Base-by-base conservation (phyloP, 2,797 vertebrate species). In the Oryzias sinensis region DNA sequence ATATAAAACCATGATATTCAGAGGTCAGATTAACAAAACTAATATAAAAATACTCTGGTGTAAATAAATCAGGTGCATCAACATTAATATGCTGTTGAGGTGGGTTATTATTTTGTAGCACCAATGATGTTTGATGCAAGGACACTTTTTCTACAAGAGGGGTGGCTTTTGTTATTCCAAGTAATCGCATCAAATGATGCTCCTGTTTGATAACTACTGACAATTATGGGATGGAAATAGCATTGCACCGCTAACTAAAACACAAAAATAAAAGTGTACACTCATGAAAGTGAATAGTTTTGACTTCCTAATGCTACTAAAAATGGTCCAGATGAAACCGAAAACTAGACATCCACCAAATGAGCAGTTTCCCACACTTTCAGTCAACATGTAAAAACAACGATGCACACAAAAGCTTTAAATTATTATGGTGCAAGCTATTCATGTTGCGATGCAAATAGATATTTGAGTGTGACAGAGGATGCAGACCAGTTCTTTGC, bases 21-120 rank as follows among this genome's bases (percentile, higher is more conserved):
- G 17, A 74, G 48, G 56, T 67, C 60, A 53, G 72, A 33, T 73
- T 25, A 59, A 78, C 71, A 79, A 83, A 75, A 70, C 42, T n/a
- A 41, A 55, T 89, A 87, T 79, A 91, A 91, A 89, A 90, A 91
- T 90, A 89, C 67, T 88, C 67, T 82, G 44, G 50, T 37, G 69
- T 75, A 79, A 85, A 82, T 82, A 80, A 82, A 80, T 77, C 52
- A 72, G 68, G 72, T 72, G 76, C 82, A 85, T 77, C 85, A 87
- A 88, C 76, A 70, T 68, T 17, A 62, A 71, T 62, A 62, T 50
- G 61, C 45, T 62, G 69, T 53, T 73, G 46, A 76, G 64, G 25
- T 67, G 62, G 62, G 62, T 72, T 57, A 20, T 62, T 48, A 59
- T 22, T 64, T 40, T 64, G 70, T 67, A 88, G 86, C 84, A 90